Evolutionary conservation across 2,797 vertebrate species (phyloP).

Genomic region (Tamandua tetradactyla): DNA sequence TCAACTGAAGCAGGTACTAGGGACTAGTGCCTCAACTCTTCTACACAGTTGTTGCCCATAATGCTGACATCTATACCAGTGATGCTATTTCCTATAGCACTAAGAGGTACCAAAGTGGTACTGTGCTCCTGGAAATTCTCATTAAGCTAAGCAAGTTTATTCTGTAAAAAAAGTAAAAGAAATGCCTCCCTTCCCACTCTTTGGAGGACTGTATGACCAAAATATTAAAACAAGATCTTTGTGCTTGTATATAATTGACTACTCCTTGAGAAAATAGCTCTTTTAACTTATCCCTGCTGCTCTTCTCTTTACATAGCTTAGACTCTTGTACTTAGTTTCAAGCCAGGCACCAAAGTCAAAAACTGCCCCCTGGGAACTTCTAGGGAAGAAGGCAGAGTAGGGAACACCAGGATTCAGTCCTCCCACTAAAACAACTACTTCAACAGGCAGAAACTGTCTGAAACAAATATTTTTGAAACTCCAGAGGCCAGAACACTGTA

Average conservation of each 20-base stretch:
- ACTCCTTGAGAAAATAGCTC: not conserved
- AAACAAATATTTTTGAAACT: no score
- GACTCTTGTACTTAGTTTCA: no score
- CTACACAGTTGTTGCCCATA: not conserved
- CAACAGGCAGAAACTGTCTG: no score
- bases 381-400: no score
- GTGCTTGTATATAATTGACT: not conserved
- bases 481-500: no score
- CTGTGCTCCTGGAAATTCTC: not conserved
- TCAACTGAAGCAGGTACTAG: not conserved
- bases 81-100: not conserved
- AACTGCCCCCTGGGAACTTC: no score
- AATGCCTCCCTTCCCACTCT: not conserved
- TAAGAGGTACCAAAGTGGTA: not conserved
- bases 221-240: not conserved
- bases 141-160: not conserved
- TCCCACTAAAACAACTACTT: no score
- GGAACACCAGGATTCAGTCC: no score
- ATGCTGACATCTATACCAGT: not conserved
- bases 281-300: no score
- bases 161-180: not conserved
- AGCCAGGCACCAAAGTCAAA: not conserved
- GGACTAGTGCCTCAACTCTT: not conserved
- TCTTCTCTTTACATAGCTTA: not conserved
- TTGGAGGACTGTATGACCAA: not conserved